A percentile compares a stretch with the other conserved stretches of the same genome.
Evolutionary conservation across 1,140 invertebrate genomes (phyloP).

Genomic region (Leptinotarsa lineolata): DNA sequence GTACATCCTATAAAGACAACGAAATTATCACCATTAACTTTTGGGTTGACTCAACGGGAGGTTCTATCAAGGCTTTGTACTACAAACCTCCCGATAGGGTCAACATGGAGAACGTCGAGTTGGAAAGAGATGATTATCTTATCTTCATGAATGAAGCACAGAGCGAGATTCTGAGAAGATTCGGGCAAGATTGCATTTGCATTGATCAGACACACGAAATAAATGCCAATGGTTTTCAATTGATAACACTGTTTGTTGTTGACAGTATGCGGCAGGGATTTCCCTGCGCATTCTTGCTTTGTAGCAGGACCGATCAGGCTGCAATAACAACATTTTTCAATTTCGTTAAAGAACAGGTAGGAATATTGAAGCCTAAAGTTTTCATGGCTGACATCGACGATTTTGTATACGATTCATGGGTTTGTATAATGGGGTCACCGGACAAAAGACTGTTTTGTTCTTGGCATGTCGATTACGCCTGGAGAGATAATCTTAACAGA

Average conservation of each 20-base stretch:
- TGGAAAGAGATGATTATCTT: not conserved
- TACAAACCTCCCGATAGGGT: not conserved
- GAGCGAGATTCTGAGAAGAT: slow-evolving; percentile 20
- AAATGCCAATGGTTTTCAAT: slow-evolving; percentile 32
- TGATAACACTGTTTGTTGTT: slow-evolving; percentile 26
- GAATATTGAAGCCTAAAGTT: slow-evolving; percentile 22
- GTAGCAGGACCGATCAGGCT: slow-evolving; percentile 13
- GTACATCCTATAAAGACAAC: not conserved
- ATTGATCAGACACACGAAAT: slow-evolving; percentile 31
- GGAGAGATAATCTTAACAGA: slow-evolving; percentile 28
- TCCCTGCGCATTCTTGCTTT: slow-evolving; percentile 18
- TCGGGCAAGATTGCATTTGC: slow-evolving; percentile 29
- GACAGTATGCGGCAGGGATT: slow-evolving; percentile 33
- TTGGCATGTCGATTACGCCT: slow-evolving; percentile 34
- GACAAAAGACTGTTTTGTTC: slow-evolving; percentile 25
- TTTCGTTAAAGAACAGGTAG: slow-evolving; percentile 26
- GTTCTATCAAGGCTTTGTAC: not conserved
- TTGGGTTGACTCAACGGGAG: not conserved
- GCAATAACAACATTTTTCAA: slow-evolving; percentile 30
- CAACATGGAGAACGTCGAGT: not conserved
- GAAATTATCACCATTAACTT: not conserved
- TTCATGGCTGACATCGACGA: slow-evolving; percentile 37
- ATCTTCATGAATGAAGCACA: not conserved
- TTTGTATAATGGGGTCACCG: slow-evolving; percentile 26
- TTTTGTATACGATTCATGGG: slow-evolving; percentile 33